These are phyloP conservation scores for Heliconius charithonia DNA, from an alignment of 2,888 invertebrate genomes.

Conservation along the genomic window DNA sequence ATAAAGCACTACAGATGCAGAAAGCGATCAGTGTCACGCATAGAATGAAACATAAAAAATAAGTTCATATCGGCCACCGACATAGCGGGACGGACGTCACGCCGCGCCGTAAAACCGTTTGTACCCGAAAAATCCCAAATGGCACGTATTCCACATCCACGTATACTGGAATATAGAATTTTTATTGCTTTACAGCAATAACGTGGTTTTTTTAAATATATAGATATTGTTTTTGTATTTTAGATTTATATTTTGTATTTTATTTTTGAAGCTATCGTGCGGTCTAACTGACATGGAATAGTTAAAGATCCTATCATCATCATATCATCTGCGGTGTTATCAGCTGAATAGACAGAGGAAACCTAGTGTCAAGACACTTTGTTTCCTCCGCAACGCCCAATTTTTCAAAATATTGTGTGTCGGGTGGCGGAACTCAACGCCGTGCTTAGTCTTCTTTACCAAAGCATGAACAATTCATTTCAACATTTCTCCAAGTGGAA, in stretches of 20 bases:
- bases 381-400: background rate
- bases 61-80: conserved; percentile 24
- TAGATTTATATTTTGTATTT: background rate
- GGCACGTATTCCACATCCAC: conserved; percentile 34
- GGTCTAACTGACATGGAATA: background rate
- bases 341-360: background rate
- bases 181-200: conserved; percentile 31
- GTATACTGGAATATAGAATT: conserved; percentile 29
- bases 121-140: conserved; percentile 39
- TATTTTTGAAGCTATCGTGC: background rate
- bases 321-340: background rate
- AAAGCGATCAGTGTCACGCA: conserved; percentile 17
- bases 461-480: too few species aligned
- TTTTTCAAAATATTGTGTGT: background rate
- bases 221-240: conserved; percentile 8
- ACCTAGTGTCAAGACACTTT: background rate
- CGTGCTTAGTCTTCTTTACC: background rate
- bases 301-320: background rate
- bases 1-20: background rate
- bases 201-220: conserved; percentile 24
- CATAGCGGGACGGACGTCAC: conserved; percentile 29
- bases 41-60: conserved; percentile 27
- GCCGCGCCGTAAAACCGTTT: conserved; percentile 34
- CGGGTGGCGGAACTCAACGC: background rate
- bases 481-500: background rate